phyloP scores from a whole-genome alignment of 2,888 invertebrate genomes.

The Aphrophora alni region DNA sequence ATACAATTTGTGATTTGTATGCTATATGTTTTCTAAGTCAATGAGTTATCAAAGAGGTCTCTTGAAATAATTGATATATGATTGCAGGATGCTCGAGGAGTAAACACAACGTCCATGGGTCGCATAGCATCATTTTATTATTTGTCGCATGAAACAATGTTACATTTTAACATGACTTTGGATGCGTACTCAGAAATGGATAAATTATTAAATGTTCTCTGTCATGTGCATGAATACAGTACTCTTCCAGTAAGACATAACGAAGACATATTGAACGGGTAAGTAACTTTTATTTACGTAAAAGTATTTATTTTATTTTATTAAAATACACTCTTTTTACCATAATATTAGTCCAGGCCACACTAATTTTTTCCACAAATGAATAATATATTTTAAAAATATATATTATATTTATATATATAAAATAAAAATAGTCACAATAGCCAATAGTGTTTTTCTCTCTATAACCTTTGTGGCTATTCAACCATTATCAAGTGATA shows the following conservation, averaged over 20 bases:
- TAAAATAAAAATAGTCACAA: no score
- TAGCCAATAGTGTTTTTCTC: no score
- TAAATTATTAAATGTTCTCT: slow-evolving; percentile 78
- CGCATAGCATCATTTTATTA: slow-evolving; percentile 97
- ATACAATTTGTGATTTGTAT: no score
- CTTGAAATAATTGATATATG: no score
- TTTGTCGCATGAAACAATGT: slow-evolving; percentile 88
- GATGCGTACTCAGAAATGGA: slow-evolving; percentile 69
- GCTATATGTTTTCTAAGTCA: no score
- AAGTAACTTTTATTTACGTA: slow-evolving; percentile 49
- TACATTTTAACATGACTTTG: slow-evolving; percentile 77
- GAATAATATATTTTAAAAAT: no score
- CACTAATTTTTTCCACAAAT: no score
- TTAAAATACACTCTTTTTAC: background rate
- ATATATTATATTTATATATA: no score
- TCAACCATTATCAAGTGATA: no score
- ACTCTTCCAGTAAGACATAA: slow-evolving; percentile 97
- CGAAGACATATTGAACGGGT: slow-evolving; percentile 93
- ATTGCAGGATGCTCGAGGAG: slow-evolving; percentile 65
- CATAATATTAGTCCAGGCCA: no score
- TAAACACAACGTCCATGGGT: slow-evolving; percentile 79
- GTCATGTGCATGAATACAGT: slow-evolving; percentile 87
- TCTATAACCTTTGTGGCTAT: no score
- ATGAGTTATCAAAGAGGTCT: no score
- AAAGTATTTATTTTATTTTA: background rate